Conservation (phyloP, 2,113 vertebrate species). For the Syrmaticus mikado region DNA sequence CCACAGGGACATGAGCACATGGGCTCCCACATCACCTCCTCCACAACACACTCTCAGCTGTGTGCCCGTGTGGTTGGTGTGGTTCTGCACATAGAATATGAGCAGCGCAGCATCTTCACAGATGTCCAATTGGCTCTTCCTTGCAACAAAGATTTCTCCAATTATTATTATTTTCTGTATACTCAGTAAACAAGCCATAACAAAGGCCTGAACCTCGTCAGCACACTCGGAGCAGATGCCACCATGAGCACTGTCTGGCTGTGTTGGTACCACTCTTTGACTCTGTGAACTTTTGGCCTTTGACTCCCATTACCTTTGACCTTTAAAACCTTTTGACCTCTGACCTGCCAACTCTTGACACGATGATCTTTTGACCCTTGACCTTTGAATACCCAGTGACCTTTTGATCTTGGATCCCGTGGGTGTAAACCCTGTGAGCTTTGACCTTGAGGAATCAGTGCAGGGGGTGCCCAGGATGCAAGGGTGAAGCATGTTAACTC, state of each 20-base stretch:
- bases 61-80: not conserved
- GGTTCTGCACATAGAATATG: rapidly evolving
- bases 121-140: not conserved
- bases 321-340: not conserved
- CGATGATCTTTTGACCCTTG: too few relatives aligned
- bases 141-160: not conserved
- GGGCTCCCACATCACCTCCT: not conserved
- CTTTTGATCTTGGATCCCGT: not conserved
- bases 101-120: rapidly evolving
- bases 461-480: not conserved
- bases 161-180: not conserved
- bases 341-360: too few relatives aligned
- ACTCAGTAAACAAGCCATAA: not conserved
- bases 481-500: not conserved
- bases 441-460: not conserved
- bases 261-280: too few relatives aligned
- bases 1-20: rapidly evolving
- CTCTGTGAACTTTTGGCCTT: not conserved
- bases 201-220: not conserved
- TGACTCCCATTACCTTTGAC: not conserved
- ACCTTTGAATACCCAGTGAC: too few relatives aligned
- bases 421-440: not conserved
- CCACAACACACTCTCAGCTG: not conserved
- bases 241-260: not conserved
- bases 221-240: not conserved